phyloP scores from a whole-genome alignment of 2,888 invertebrate genomes.

The Deroplatys truncata region DNA sequence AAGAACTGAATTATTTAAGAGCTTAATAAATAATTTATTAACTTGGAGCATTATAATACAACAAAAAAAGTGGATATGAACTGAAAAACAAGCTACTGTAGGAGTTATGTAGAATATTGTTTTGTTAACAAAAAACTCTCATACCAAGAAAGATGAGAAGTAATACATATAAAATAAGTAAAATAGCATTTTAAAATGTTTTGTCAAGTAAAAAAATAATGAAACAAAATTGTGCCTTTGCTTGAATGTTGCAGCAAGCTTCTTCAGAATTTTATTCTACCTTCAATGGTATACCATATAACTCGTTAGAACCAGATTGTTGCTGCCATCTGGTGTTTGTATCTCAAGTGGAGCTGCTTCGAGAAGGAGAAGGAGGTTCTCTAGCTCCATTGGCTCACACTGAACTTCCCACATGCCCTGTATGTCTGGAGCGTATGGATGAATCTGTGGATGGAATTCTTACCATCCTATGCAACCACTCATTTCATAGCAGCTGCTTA shows the following conservation, averaged over 20 bases:
- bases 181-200: no score
- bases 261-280: constrained; percentile 90
- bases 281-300: constrained; percentile 90
- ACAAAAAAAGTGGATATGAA: no score
- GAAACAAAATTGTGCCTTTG: no score
- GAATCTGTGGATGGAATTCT: constrained; percentile 97
- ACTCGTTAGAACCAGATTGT: constrained; percentile 86
- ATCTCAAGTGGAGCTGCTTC: constrained; percentile 80
- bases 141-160: not conserved
- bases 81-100: no score
- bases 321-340: constrained; percentile 95
- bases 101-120: no score
- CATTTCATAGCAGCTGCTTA: constrained; percentile 93
- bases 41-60: no score
- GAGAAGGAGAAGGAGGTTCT: constrained; percentile 62
- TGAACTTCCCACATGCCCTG: constrained; percentile 95
- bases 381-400: constrained; percentile 67
- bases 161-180: no score
- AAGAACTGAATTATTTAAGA: no score
- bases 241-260: constrained; percentile 53
- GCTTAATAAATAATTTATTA: no score
- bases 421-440: constrained; percentile 96
- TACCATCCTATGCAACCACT: constrained; percentile 97
- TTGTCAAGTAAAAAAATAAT: no score
- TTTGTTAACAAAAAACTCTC: not conserved